Conservation (phyloP, 1,140 invertebrate species). For the Stratiolaelaps scimitus region DNA sequence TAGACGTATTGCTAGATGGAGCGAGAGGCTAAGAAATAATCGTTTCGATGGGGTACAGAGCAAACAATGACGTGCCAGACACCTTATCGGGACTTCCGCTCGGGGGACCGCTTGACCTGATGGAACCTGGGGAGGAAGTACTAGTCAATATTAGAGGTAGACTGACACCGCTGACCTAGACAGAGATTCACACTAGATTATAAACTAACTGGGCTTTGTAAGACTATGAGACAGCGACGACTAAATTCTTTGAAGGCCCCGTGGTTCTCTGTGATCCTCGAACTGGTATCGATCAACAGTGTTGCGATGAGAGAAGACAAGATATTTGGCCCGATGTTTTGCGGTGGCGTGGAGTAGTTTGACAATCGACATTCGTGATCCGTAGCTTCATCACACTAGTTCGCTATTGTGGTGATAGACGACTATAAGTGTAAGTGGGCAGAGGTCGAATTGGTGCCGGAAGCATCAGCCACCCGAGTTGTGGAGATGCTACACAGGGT, state of each 20-base stretch:
- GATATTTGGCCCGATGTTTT: background rate
- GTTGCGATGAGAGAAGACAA: background rate
- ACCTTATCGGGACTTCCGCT: background rate
- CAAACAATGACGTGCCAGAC: background rate
- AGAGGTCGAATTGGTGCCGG: no score
- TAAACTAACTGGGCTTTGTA: background rate
- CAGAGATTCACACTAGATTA: background rate
- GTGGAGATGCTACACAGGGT: no score
- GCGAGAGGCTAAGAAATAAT: background rate
- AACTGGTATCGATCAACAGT: background rate
- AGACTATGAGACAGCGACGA: background rate
- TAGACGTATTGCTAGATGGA: background rate
- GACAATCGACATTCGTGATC: no score
- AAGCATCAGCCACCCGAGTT: no score
- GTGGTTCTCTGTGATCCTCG: background rate
- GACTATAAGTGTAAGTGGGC: no score
- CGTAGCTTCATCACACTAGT: no score
- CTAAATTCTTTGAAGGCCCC: background rate
- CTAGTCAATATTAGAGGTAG: background rate
- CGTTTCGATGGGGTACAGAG: background rate
- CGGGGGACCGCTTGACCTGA: background rate
- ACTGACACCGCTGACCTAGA: background rate
- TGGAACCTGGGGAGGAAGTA: background rate
- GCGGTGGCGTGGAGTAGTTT: no score
- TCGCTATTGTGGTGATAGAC: no score